phyloP scores from a whole-genome alignment of 2,888 invertebrate genomes.

The Didymodactylos carnosus region DNA sequence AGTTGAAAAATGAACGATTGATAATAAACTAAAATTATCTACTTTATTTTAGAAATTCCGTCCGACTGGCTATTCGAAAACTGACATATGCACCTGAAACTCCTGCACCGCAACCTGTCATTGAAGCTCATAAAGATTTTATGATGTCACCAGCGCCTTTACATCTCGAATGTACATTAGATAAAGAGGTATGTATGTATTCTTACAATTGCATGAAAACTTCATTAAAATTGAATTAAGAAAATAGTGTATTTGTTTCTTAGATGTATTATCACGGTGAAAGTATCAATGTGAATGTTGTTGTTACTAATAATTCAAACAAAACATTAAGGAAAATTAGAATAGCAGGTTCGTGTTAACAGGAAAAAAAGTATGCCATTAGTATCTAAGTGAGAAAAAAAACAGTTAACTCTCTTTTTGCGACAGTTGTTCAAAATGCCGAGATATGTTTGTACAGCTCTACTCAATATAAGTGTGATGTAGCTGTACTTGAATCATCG shows the following conservation, averaged over 20 bases:
- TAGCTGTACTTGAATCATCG: not conserved
- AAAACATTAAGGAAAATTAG: constrained; percentile 93
- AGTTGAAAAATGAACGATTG: no score
- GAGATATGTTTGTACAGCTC: constrained; percentile 98
- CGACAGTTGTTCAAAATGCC: constrained; percentile 79
- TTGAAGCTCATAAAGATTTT: constrained; percentile 95
- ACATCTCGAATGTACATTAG: constrained; percentile 85
- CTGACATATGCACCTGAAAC: constrained; percentile 97
- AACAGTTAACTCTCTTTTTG: not conserved
- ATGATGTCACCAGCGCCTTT: constrained; percentile 98
- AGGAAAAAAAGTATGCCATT: not conserved
- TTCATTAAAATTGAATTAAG: not conserved
- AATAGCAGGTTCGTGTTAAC: constrained; percentile 42
- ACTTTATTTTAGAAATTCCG: no score
- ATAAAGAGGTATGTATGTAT: constrained; percentile 54
- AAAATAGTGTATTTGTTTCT: constrained; percentile 15
- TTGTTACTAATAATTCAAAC: constrained; percentile 97
- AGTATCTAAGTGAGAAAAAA: not conserved
- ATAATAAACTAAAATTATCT: no score
- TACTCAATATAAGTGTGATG: constrained; percentile 91
- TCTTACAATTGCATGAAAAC: not conserved
- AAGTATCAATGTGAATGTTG: constrained; percentile 90
- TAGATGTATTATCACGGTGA: constrained; percentile 68
- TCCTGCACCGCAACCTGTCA: constrained; percentile 83
- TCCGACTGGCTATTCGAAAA: constrained; percentile 87